phyloP scores from a whole-genome alignment of 2,888 invertebrate genomes.

The Thymelicus lineola region DNA sequence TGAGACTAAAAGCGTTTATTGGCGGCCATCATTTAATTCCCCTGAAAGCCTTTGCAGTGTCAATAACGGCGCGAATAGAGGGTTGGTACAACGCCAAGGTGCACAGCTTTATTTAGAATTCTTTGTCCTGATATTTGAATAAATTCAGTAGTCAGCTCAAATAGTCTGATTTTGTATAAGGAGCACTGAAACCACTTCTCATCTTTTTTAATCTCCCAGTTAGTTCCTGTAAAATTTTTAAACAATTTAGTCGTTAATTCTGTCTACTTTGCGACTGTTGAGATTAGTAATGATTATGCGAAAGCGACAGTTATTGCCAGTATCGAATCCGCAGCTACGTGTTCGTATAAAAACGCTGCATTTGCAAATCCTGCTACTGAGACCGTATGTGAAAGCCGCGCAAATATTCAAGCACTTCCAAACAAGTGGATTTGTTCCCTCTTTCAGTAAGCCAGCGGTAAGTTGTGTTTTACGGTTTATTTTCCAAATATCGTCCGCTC shows the following conservation, averaged over 20 bases:
- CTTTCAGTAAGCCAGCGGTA: conserved; percentile 27
- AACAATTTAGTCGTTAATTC: too few species aligned
- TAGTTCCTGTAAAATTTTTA: too few species aligned
- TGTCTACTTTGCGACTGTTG: too few species aligned
- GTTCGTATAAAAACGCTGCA: conserved; percentile 20
- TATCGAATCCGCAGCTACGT: conserved; percentile 5
- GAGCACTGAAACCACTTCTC: too few species aligned
- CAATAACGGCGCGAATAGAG: conserved; percentile 55
- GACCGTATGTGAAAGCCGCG: conserved; percentile 19
- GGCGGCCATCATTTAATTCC: conserved; percentile 60
- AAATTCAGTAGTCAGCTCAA: background rate
- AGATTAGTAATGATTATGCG: background rate
- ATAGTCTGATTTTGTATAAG: too few species aligned
- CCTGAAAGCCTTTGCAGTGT: conserved; percentile 51
- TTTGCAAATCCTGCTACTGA: conserved; percentile 12
- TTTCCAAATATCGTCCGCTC: conserved; percentile 14
- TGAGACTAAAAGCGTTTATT: conserved; percentile 62
- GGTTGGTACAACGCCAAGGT: too few species aligned
- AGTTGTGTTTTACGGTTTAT: conserved; percentile 24
- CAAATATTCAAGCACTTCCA: conserved; percentile 34
- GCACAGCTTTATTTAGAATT: conserved; percentile 2
- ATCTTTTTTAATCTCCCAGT: too few species aligned
- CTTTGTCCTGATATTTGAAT: background rate
- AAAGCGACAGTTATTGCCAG: conserved; percentile 1
- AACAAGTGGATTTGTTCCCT: conserved; percentile 34